Base-by-base conservation (phyloP, 2,797 vertebrate genomes). In the Sparidentex hasta region DNA sequence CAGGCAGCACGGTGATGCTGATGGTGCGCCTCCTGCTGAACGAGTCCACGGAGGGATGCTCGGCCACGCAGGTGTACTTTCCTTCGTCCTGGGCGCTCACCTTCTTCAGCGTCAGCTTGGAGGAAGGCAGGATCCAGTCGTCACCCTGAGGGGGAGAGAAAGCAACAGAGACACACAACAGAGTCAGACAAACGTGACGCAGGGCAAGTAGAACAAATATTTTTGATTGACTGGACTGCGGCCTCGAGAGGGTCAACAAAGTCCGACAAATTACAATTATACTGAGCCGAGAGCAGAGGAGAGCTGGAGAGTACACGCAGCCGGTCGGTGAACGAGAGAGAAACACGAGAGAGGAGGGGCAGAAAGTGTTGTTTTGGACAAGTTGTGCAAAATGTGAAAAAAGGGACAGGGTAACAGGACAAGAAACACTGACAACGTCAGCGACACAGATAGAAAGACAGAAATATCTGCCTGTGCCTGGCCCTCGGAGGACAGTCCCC, bases 61-160 rank as follows among this genome's bases (percentile, higher is more conserved):
- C 23, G n/a, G 90, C 96, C 4, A 51, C 71, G 92, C 96, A 97
- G 2, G 92, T 94, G 88, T 97, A 97, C 69, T 25, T 65, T 25
- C 96, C 96, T 13, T 69, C 88, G 55, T 95, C 91, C 17, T 43
- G 17, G 0, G 23, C 59, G 0, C 25, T 86, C 78, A 95, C 77
- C 25, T 93, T 93, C 63, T 25, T 78, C 83, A 97, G 83, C 3
- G 56, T 92, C 76, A 97, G 90, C 17, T 72, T 85, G 2, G 86
- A 84, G 7, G 92, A 93, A 0, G 91, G 90, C 85, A 95, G 65
- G 21, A 96, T 84, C 95, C 95, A 96, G 88, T 96, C 95, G 0
- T 82, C 91, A 11, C 90, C 94, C 96, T 96, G 84, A 80, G 41
- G 5, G 29, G 5, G 29, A 27, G 11, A 71, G 55, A 58, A 7